These are phyloP conservation scores for Dysmachus trigonus DNA, from an alignment of 2,888 invertebrate genomes.

Conservation along the genomic window DNA sequence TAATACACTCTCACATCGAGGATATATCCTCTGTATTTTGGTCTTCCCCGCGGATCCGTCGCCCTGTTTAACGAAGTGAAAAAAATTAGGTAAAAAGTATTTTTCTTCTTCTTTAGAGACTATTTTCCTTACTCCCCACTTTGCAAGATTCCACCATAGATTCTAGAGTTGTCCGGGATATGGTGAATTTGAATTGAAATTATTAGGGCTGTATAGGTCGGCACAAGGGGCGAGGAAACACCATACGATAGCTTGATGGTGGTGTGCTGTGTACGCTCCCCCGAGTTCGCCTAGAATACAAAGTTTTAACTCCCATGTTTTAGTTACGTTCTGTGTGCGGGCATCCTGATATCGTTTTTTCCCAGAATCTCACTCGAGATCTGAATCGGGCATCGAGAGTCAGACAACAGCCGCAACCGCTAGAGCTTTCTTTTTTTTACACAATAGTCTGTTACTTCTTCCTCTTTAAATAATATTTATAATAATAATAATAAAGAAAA, in stretches of 20 bases:
- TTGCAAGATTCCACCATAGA: neutral
- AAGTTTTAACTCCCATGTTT: neutral
- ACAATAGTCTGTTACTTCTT: neutral
- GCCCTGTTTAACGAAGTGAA: neutral
- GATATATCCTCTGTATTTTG: neutral
- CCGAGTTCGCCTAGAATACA: neutral
- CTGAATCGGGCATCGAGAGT: neutral
- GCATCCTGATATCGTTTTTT: neutral
- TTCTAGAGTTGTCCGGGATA: neutral
- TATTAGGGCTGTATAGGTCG: neutral
- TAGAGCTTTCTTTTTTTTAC: neutral
- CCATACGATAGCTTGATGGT: too few species aligned
- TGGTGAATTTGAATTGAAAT: neutral
- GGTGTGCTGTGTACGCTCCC: neutral
- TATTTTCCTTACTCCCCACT: neutral
- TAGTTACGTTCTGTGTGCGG: constrained; percentile 2
- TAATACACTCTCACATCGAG: neutral
- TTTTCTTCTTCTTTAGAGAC: too few species aligned
- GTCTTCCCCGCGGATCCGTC: neutral
- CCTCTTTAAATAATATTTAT: neutral
- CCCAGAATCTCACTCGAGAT: neutral
- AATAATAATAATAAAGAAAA: neutral
- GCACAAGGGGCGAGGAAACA: too few species aligned
- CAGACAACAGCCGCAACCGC: neutral
- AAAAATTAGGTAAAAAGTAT: neutral